Evolutionary conservation across 2,113 vertebrate species (phyloP), one percentile per base, ranked within the genome.

Genomic region (Triplophysa dalaica): DNA sequence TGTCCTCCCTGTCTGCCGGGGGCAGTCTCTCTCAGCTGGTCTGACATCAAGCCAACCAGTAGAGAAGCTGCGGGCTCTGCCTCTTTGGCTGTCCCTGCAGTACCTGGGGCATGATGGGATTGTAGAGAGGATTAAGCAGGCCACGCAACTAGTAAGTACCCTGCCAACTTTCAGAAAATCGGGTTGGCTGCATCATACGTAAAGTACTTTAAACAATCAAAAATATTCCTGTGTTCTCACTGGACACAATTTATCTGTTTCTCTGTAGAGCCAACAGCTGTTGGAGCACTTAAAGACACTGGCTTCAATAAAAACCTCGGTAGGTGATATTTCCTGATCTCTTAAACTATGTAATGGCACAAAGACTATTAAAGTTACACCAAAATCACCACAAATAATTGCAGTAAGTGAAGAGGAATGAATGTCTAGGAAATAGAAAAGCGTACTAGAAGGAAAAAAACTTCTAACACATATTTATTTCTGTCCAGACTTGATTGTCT

Each of bases 31-130:
- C 68, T 94, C 96, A 83, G 95, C 98, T 0, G 97, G 98, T 64
- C 90, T 99, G 83, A 97, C 95, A 0, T 96, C 95, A 8, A 98
- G 94, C 79, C 96, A 95, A 77, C 95, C 95, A 0, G 92, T 94
- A 13, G 96, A 96, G 82, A 98, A 96, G 88, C 94, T 99, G 11
- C 95, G 95, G 41, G 96, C 97, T 1, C 89, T 99, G 79, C 96
- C 98, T 0, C 91, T 99, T 50, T 99, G 98, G 97, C 92, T 99
- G 12, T 98, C 97, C 56, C 84, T 99, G 86, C 98, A 99, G 87
- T 94, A 97, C 86, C 91, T 98, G 14, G 98, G 98, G 24, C 95
- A 97, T 0, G 94, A 95, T 69, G 96, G 95, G 21, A 96, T 97
- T 58, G 92, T 98, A 69, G 91, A 97, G 81, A 95, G 93, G 86